Evolutionary conservation across 2,888 invertebrate genomes (phyloP), one percentile per base, ranked within the genome.

Genomic region (Heteropelma amictum): DNA sequence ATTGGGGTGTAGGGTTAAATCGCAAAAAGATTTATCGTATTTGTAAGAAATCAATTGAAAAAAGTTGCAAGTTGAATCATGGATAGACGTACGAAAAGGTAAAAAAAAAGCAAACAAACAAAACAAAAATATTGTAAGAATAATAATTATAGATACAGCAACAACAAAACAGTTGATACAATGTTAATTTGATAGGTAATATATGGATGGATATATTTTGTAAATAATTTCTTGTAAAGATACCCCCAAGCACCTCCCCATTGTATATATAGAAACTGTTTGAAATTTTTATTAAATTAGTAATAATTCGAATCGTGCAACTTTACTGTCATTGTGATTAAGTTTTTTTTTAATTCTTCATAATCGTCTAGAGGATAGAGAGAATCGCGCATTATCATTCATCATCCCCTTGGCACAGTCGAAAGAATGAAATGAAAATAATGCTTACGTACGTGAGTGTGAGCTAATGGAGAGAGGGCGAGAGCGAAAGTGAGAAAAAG

Each of bases 141-240:
- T 71, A 75, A 49, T 65, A 60, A 76, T 70, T 63, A 63, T 64
- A 65, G 35, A 75, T 28, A 75, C 45, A 47, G 65, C 40, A 70
- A 70, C 26, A 69, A 70, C 28, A 76, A 78, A 77, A 77, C 61
- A 72, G 74, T 77, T 65, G 79, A 83, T 79, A 84, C 83, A 84
- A 85, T 85, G 85, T 88, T 86, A 87, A 86, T 86, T 87, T 87
- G 84, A 87, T 86, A 85, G 83, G 83, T 88, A 87, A 87, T 88
- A 87, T 87, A 87, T 86, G 85, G 83, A 88, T 84, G 82, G 85
- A 86, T 87, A 87, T 88, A 88, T 88, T 88, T 88, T 88, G 88
- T 88, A 88, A 86, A 88, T 88, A 88, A 87, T 84, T 87, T 88
- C 88, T 88, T 84, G 87, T 87, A 86, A 86, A 87, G 82, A 85